Evolutionary conservation across 2,113 vertebrate genomes (phyloP).

Genomic region (Hippocampus zosterae): DNA sequence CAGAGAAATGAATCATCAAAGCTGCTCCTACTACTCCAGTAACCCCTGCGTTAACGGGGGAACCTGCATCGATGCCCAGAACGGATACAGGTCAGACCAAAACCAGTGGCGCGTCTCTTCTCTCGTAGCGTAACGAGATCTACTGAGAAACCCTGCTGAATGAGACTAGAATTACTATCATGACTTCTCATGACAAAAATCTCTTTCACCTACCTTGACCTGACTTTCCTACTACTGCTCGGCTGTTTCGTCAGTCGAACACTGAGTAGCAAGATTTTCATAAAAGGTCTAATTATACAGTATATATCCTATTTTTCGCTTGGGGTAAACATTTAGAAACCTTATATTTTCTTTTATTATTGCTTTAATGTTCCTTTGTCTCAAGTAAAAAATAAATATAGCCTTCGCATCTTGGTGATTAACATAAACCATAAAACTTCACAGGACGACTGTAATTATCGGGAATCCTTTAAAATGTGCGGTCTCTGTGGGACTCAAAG

Average conservation of each 20-base stretch:
- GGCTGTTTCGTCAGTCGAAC: constrained; percentile 25
- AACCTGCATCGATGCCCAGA: constrained; percentile 73
- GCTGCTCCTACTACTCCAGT: constrained; percentile 72
- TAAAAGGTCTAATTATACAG: not conserved
- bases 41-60: constrained; percentile 83
- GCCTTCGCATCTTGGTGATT: constrained; percentile 5
- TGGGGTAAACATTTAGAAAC: not conserved
- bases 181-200: constrained; percentile 11
- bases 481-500: constrained; percentile 10
- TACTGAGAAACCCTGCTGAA: constrained; percentile 22
- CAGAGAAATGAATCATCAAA: constrained; percentile 66
- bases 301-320: no score
- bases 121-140: not conserved
- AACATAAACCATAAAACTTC: constrained; percentile 4
- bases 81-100: constrained; percentile 81
- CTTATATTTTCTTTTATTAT: not conserved
- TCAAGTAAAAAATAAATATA: constrained; percentile 7
- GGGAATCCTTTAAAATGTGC: constrained; percentile 13
- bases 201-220: constrained; percentile 35
- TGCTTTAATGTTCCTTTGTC: not conserved
- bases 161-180: constrained; percentile 22
- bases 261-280: constrained; percentile 9
- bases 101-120: constrained; percentile 5
- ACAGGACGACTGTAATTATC: constrained; percentile 20
- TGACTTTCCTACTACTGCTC: constrained; percentile 16